A percentile compares a stretch with the other conserved stretches of the same genome.
Evolutionary conservation across 2,888 invertebrate genomes (phyloP).

Genomic region (Epirrhoe alternata): DNA sequence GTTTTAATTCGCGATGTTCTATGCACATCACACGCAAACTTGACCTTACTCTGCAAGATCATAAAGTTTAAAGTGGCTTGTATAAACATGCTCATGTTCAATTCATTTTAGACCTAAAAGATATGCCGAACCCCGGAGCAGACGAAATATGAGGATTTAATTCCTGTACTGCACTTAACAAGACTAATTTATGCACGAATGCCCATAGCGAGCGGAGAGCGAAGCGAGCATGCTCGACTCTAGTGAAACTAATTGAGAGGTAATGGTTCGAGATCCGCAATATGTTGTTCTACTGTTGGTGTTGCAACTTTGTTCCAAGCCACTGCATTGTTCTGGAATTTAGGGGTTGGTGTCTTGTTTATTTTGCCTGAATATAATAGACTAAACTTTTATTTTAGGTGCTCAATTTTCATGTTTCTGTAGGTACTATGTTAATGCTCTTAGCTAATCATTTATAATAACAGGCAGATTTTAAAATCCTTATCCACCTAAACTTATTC

Average conservation of each 20-base stretch:
- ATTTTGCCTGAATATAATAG: neutral
- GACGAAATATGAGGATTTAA: slow-evolving; percentile 85
- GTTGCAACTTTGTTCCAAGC: slow-evolving; percentile 30
- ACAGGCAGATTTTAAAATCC: too few relatives aligned
- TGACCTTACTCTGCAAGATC: slow-evolving; percentile 47
- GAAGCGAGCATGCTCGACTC: slow-evolving; percentile 58
- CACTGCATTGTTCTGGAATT: slow-evolving; percentile 19
- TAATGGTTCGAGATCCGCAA: slow-evolving; percentile 71
- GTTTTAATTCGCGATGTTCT: slow-evolving; percentile 12
- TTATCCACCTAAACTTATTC: neutral
- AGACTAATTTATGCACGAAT: slow-evolving; percentile 82
- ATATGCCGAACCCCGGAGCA: slow-evolving; percentile 77
- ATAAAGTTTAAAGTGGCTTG: slow-evolving; percentile 60
- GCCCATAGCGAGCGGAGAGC: slow-evolving; percentile 53
- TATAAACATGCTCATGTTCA: slow-evolving; percentile 50
- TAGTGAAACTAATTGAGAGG: slow-evolving; percentile 82
- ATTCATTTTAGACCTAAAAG: slow-evolving; percentile 77
- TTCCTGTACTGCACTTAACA: slow-evolving; percentile 84
- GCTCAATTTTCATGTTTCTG: neutral
- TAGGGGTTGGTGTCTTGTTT: slow-evolving; percentile 3
- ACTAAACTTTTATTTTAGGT: slow-evolving; percentile 4
- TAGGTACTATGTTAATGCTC: too few relatives aligned
- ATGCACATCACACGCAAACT: slow-evolving; percentile 49
- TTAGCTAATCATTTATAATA: too few relatives aligned
- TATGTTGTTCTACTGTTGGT: slow-evolving; percentile 55